Base-by-base conservation (phyloP, 2,888 invertebrate genomes). In the Athrips mouffetella region DNA sequence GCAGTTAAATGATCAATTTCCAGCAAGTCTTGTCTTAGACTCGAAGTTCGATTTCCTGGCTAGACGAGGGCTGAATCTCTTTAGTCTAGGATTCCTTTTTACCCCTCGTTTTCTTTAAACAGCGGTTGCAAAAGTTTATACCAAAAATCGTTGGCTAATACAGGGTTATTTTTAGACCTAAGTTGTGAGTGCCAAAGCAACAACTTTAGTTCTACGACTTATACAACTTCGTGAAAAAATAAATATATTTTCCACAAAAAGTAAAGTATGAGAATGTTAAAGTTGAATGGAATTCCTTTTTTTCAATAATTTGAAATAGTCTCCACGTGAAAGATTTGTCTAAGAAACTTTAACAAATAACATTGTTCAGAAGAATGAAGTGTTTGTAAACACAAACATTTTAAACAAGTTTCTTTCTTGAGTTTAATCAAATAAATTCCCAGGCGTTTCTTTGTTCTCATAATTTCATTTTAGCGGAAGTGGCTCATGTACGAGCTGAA, bases 11-110 rank as follows among this genome's bases (percentile, higher is more conserved):
- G 40, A 40, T 40, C 40, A 40, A 40, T 25, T 25, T 40, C 40
- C 40, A 40, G 10, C 18, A 3, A 15, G 40, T n/a, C 40, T 18
- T 40, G 13, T 40, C 40, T 40, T 15, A 13, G 40, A 31, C 3
- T 13, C 31, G 31, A 21, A 13, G 40, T 40, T 40, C 40, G 40
- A 40, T 40, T 40, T 40, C 40, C 40, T 25, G 40, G 40, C 40
- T 13, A 40, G 40, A 40, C 40, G 15, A n/a, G 25, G 21, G 21
- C 7, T 4, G 25, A 18, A 40, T 40, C 40, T 25, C 23, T 40
- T 40, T 40, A 23, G 39, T 25, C 37, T 37, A 21, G 18, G 21
- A 18, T 37, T 37, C 37, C 20, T 20, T 37, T 37, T n/a, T 21
- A 37, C n/a, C 37, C 37, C 10, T 11, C 37, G 18, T 21, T 20